These are phyloP conservation scores for Chrysogorgia sp. DNA, from an alignment of 92 coral and sea anemone genomes.

Conservation along the genomic window DNA sequence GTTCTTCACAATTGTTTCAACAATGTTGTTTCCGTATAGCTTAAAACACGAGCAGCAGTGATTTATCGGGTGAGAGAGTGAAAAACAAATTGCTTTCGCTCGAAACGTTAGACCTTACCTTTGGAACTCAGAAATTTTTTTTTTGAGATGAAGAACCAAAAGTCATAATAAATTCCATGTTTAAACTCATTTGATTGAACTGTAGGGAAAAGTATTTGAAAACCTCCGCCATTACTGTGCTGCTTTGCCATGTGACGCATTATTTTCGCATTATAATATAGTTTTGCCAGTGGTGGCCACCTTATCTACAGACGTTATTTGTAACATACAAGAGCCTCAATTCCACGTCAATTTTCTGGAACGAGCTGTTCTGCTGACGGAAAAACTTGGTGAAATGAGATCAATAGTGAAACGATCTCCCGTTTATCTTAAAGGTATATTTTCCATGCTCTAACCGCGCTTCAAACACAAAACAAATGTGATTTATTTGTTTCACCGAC, in stretches of 20 bases:
- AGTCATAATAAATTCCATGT: too few relatives aligned
- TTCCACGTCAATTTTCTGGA: conserved; percentile 68
- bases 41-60: too few relatives aligned
- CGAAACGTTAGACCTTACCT: too few relatives aligned
- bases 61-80: too few relatives aligned
- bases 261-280: conserved; percentile 26
- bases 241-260: neutral
- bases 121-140: too few relatives aligned
- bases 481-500: neutral
- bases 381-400: conserved; percentile 74
- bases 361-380: conserved; percentile 54
- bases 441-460: neutral
- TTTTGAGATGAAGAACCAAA: too few relatives aligned
- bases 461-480: neutral
- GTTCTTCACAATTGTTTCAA: too few relatives aligned
- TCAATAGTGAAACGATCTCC: conserved; percentile 73
- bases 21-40: too few relatives aligned
- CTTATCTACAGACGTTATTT: conserved; percentile 66
- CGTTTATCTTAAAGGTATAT: conserved; percentile 62
- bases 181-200: too few relatives aligned
- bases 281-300: conserved; percentile 73
- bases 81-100: too few relatives aligned
- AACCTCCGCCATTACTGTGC: neutral
- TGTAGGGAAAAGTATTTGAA: too few relatives aligned
- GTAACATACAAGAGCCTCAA: conserved; percentile 59